These are phyloP conservation scores for Bryconaethiops microstoma DNA, from an alignment of 2,797 vertebrate genomes.

Conservation along the genomic window DNA sequence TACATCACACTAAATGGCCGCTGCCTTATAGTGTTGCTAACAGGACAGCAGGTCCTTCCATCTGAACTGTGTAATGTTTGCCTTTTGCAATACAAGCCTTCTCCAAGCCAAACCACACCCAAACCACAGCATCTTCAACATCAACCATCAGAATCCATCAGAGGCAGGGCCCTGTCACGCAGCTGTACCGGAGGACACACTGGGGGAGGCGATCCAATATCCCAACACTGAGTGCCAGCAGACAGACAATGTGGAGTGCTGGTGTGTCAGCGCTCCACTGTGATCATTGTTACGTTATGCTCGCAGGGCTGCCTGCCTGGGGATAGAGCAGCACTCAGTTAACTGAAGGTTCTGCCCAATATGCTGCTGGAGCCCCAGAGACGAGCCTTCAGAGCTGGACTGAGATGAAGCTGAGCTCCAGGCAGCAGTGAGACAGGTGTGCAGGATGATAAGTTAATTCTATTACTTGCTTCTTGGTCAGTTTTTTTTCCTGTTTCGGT, in stretches of 20 bases:
- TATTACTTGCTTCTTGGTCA: conserved; percentile 42
- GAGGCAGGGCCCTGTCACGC: neutral
- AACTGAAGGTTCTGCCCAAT: conserved; percentile 43
- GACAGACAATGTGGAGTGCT: neutral
- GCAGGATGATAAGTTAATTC: conserved; percentile 57
- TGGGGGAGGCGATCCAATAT: conserved; percentile 32
- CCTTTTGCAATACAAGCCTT: neutral
- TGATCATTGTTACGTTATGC: neutral
- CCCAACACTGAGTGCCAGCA: conserved; percentile 40
- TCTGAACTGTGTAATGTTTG: neutral
- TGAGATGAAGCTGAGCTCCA: conserved; percentile 31
- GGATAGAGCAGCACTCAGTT: conserved; percentile 26
- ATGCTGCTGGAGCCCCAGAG: conserved; percentile 26
- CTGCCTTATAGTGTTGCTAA: neutral
- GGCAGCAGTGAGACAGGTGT: conserved; percentile 42
- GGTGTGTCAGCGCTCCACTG: conserved; percentile 27
- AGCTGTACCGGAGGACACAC: neutral
- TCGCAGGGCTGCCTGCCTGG: conserved; percentile 32
- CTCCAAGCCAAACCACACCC: conserved; percentile 12
- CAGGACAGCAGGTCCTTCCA: neutral
- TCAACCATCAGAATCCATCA: neutral
- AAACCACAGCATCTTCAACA: neutral
- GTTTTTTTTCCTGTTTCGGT: conserved; percentile 8
- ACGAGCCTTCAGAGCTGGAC: conserved; percentile 18
- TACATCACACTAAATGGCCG: neutral